Percentiles rank a stretch among this genome's conserved stretches.
Conservation (phyloP, 2,113 vertebrate genomes). For the Halichoerus grypus region DNA sequence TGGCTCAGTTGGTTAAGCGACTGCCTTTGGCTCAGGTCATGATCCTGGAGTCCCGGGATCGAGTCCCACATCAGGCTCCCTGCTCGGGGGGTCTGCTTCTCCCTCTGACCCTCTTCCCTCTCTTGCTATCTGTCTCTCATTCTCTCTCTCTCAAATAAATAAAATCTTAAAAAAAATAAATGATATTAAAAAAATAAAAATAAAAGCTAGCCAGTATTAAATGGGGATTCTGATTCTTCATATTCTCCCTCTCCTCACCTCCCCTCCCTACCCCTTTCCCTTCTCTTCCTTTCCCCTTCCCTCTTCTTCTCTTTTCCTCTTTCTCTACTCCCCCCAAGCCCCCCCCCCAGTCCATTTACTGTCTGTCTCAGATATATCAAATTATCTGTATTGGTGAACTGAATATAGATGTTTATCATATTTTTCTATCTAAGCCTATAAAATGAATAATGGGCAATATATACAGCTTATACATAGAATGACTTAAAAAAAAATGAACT, state of each 20-base stretch:
- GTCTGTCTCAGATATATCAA: neutral
- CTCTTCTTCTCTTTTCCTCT: too few relatives aligned
- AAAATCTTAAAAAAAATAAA: too few relatives aligned
- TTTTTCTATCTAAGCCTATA: neutral
- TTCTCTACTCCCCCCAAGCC: neutral
- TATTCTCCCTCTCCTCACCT: neutral
- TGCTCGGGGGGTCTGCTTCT: too few relatives aligned
- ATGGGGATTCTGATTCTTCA: neutral
- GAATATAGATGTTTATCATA: neutral
- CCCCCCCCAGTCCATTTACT: accelerated
- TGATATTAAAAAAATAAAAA: neutral
- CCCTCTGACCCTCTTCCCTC: too few relatives aligned
- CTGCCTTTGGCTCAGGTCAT: too few relatives aligned
- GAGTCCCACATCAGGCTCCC: too few relatives aligned
- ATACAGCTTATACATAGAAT: neutral
- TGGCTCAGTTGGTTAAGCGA: too few relatives aligned
- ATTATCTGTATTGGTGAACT: neutral
- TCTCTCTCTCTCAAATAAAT: too few relatives aligned
- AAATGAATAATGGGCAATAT: neutral
- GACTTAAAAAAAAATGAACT: neutral
- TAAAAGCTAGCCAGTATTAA: neutral
- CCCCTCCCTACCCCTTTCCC: too few relatives aligned
- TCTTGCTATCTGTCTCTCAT: too few relatives aligned
- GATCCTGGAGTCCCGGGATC: too few relatives aligned
- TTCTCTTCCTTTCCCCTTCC: accelerated